Evolutionary conservation across 2,797 vertebrate species (phyloP), one percentile per base, ranked within the genome.

Genomic region (Gymnothorax reevesii): DNA sequence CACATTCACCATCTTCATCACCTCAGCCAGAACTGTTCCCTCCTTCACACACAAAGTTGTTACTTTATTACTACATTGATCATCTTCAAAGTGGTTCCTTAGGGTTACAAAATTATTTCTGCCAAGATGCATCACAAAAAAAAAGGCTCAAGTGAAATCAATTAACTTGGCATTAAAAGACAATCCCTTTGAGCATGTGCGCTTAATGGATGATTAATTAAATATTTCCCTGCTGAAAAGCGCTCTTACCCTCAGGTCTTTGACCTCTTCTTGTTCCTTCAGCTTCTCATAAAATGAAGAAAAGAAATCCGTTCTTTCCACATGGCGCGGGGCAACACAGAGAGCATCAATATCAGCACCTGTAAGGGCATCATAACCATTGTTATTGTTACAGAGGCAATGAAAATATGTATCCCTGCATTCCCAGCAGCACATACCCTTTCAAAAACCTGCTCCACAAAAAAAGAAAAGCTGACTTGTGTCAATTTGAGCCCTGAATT

Each of bases 331-430:
- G 83, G 97, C 96, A 71, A 98, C 96, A 92, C 97, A 99, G 27
- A 98, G 94, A 2, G 95, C 97, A 91, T 98, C 97, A 86, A 98
- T 97, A 94, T 99, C 97, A 91, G 97, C 97, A 93, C 97, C 98
- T 98, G 85, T 54, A 84, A 75, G 33, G 55, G 22, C 7, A 90
- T 22, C 33, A 54, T 6, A 64, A 66, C 22, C 49, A 77, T 8
- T 15, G 57, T 22, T 52, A 80, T 55, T 55, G 55, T 55, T 54
- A n/a, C 77, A 7, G 13, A 2, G 13, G 69, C 27, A 73, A 33
- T 64, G 20, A 7, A 64, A 64, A 64, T 20, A 59, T 59, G 57
- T 6, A 69, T 69, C 6, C 25, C 64, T n/a, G 25, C 20, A 69
- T 69, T 69, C 25, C 25, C 49, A 80, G 55, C 7, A 55, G 52